Base-by-base conservation (phyloP, 2,888 invertebrate genomes). In the Caenorhabditis parvicauda region DNA sequence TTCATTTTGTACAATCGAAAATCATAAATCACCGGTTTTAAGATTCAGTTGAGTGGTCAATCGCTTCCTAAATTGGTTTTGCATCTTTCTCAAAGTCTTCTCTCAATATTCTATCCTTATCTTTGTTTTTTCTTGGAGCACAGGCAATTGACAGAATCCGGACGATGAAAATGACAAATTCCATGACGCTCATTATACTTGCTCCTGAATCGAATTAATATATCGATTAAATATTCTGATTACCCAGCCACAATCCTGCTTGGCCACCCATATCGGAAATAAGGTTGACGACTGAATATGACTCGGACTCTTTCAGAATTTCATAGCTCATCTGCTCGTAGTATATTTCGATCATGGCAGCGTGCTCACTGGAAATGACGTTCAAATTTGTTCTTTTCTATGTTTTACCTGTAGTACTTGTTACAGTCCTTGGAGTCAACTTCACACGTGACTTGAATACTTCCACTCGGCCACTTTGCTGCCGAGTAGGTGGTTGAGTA, bases 321-420 rank as follows among this genome's bases (percentile, higher is more conserved):
- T 79, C 79, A 50, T 74, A 80, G 54, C 72, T 76, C 79, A 80
- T 77, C 54, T 80, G 78, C 44, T 80, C 79, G 54, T 79, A 79
- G 59, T 77, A 79, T 27, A 79, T 73, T 63, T 79, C 79, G 17
- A 79, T 58, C 77, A 79, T 76, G 2, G 74, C 79, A 1, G 79
- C 75, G 35, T 75, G 73, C 19, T 75, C 69, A 21, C 79, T 79
- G 58, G 54, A 68, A 60, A 37, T 43, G n/a, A n/a, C n/a, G n/a
- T n/a, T n/a, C n/a, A 25, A 53, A 19, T 19, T n/a, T 7, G 43
- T 27, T 42, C 50, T 27, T 45, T 17, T 9, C 6, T 19, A 12
- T 29, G 41, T 14, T 56, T 12, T 41, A 70, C 71, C 64, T 38
- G 21, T 66, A 72, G 38, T 72, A 69, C 25, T 49, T 45, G 41